Evolutionary conservation across 2,113 vertebrate species (phyloP).

Genomic region (Eublepharis macularius): DNA sequence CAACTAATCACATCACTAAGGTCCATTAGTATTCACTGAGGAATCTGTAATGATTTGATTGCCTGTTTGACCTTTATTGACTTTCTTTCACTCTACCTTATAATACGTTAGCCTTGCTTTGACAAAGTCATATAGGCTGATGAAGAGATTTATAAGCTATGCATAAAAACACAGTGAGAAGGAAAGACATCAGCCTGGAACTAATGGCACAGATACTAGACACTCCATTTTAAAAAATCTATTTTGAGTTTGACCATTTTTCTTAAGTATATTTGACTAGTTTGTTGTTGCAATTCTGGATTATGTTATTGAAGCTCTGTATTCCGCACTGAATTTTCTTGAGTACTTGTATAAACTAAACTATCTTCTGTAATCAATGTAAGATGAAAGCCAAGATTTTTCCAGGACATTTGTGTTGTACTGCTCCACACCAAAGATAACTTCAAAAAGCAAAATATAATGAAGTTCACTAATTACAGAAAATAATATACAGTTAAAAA

Average conservation of each 20-base stretch:
- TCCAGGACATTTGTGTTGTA: neutral
- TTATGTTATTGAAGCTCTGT: constrained; percentile 58
- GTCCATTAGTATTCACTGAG: constrained; percentile 61
- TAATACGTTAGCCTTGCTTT: constrained; percentile 61
- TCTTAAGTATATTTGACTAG: constrained; percentile 55
- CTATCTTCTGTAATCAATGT: neutral
- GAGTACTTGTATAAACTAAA: neutral
- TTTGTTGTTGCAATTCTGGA: constrained; percentile 40
- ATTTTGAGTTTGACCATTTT: constrained; percentile 57
- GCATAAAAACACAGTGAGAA: constrained; percentile 66
- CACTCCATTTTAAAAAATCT: constrained; percentile 64
- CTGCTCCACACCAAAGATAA: neutral
- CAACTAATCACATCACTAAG: constrained; percentile 59
- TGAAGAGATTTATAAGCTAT: constrained; percentile 70
- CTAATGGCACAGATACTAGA: constrained; percentile 59
- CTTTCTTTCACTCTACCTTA: constrained; percentile 64
- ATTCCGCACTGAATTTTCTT: constrained; percentile 50
- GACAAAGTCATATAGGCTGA: constrained; percentile 67
- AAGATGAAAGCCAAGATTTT: neutral
- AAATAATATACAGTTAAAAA: neutral
- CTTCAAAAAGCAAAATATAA: neutral
- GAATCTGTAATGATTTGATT: constrained; percentile 71
- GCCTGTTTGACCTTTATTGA: constrained; percentile 69
- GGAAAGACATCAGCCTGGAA: constrained; percentile 65
- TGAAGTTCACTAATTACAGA: neutral